A percentile compares a stretch with the other conserved stretches of the same genome.
phyloP scores from a whole-genome alignment of 2,797 vertebrate genomes.

The Paguma larvata region DNA sequence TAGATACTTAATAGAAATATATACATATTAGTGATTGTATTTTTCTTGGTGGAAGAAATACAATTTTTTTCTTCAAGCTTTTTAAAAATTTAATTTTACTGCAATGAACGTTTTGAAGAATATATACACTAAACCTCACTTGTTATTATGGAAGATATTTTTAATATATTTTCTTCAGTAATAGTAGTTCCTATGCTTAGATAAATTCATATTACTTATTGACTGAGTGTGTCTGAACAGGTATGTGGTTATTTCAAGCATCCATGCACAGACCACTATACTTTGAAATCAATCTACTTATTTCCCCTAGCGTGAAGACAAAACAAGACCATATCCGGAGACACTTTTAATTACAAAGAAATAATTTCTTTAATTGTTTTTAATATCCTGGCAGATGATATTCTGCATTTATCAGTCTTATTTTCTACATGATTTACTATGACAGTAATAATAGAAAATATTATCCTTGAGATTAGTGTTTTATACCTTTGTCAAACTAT shows the following conservation, averaged over 20 bases:
- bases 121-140: background rate
- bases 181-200: background rate
- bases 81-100: background rate
- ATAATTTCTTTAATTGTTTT: background rate
- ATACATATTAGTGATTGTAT: background rate
- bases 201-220: background rate
- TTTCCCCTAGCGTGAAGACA: background rate
- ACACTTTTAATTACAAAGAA: background rate
- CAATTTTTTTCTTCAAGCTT: background rate
- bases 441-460: background rate
- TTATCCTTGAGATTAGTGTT: background rate
- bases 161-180: background rate
- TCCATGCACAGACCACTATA: background rate
- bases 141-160: background rate
- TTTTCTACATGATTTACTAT: background rate
- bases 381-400: background rate
- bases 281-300: background rate
- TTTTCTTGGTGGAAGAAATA: background rate
- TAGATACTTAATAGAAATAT: background rate
- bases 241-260: background rate
- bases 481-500: background rate
- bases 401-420: background rate
- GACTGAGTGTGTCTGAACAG: background rate
- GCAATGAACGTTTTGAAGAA: background rate
- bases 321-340: background rate